Evolutionary conservation across 1,140 invertebrate species (phyloP).

Genomic region (Euglossa dilemma): DNA sequence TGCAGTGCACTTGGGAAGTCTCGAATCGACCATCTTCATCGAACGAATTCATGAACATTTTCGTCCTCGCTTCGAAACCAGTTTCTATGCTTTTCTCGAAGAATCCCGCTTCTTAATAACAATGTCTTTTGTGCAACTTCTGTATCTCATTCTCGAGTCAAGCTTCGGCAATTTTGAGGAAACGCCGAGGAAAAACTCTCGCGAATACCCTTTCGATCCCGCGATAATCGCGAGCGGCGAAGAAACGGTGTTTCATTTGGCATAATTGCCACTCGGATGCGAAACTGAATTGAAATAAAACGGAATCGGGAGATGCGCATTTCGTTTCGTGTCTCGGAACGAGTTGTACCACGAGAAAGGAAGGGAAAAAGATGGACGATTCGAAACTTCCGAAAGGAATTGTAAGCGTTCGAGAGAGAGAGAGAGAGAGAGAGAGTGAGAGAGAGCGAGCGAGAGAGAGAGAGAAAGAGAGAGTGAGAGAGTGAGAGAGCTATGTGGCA

Average conservation of each 20-base stretch:
- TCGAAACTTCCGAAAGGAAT: not conserved
- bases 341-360: too few species aligned
- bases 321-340: too few species aligned
- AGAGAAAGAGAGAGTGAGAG: too few species aligned
- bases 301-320: too few species aligned
- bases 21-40: not conserved
- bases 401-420: too few species aligned
- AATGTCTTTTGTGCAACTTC: too few species aligned
- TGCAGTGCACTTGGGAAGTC: not conserved
- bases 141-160: too few species aligned
- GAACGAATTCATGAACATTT: not conserved
- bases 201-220: not conserved
- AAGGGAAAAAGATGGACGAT: not conserved
- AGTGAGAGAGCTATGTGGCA: not conserved
- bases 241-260: too few species aligned
- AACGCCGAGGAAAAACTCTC: not conserved
- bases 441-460: too few species aligned
- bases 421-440: too few species aligned
- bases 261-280: too few species aligned
- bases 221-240: not conserved
- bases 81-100: not conserved
- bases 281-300: too few species aligned
- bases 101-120: not conserved
- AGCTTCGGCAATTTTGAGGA: not conserved
- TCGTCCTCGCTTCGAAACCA: not conserved